A percentile compares a stretch with the other conserved stretches of the same genome.
Conservation (phyloP, 2,888 invertebrate species). For the Acanthosepion lycidas region DNA sequence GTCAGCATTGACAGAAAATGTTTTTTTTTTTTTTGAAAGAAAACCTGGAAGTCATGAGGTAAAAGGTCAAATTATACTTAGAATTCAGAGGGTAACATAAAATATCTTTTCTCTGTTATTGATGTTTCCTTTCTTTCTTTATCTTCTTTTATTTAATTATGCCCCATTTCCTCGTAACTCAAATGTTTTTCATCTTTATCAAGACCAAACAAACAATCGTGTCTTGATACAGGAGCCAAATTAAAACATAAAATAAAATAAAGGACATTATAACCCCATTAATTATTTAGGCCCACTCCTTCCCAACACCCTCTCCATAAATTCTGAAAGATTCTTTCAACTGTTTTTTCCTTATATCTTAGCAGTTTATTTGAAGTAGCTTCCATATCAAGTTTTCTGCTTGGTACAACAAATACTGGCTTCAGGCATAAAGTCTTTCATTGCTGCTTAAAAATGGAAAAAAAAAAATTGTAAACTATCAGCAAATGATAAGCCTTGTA, state of each 20-base stretch:
- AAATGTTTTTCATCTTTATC: neutral
- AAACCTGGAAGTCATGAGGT: neutral
- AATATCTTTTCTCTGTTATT: neutral
- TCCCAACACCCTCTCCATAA: neutral
- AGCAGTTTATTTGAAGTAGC: neutral
- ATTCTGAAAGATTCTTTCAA: neutral
- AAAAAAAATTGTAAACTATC: neutral
- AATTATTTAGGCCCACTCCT: neutral
- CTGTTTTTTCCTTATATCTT: neutral
- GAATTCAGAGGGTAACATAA: neutral
- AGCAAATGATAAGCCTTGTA: neutral
- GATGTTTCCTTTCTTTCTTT: neutral
- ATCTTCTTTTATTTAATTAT: neutral
- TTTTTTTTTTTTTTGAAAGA: neutral
- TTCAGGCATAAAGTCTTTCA: neutral
- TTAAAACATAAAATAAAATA: neutral
- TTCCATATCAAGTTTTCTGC: neutral
- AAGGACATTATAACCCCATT: neutral
- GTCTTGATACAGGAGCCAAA: neutral
- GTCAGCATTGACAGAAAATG: neutral
- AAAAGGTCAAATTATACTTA: constrained; percentile 33
- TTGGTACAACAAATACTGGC: neutral
- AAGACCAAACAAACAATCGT: neutral
- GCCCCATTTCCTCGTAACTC: neutral
- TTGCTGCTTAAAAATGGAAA: neutral